Percentiles rank a stretch among this genome's conserved stretches.
These are phyloP conservation scores for Netelia inedita DNA, from an alignment of 2,888 invertebrate species.

Conservation along the genomic window DNA sequence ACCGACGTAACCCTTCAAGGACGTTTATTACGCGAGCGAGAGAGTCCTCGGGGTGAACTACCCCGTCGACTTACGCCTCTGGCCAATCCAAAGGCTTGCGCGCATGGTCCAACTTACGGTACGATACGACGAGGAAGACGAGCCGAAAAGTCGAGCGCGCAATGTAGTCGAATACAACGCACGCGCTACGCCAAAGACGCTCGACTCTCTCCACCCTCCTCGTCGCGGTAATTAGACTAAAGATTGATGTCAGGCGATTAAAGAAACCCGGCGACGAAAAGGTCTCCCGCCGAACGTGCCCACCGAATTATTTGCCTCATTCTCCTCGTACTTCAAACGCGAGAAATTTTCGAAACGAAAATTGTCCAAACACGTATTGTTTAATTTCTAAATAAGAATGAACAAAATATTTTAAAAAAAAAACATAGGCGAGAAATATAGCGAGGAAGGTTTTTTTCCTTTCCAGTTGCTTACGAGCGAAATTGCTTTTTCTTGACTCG, in stretches of 20 bases:
- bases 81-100: slow-evolving; percentile 77
- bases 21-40: slow-evolving; percentile 28
- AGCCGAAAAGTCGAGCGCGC: slow-evolving; percentile 72
- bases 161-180: slow-evolving; percentile 69
- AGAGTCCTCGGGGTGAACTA: slow-evolving; percentile 13
- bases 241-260: slow-evolving; percentile 82
- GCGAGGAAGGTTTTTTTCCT: slow-evolving; percentile 9
- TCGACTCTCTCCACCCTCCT: slow-evolving; percentile 69
- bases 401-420: slow-evolving; percentile 18
- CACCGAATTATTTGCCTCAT: no score
- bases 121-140: slow-evolving; percentile 65
- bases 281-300: slow-evolving; percentile 41
- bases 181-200: slow-evolving; percentile 69
- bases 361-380: neutral
- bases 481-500: slow-evolving; percentile 28
- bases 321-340: no score
- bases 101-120: slow-evolving; percentile 52
- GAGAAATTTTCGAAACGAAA: slow-evolving; percentile 41
- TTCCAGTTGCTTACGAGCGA: slow-evolving; percentile 8
- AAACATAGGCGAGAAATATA: neutral
- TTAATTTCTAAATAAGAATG: neutral
- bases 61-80: slow-evolving; percentile 73
- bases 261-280: slow-evolving; percentile 78
- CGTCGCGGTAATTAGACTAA: slow-evolving; percentile 78
- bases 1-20: slow-evolving; percentile 19